phyloP scores from a whole-genome alignment of 64 coral and sea anemone species.

The Montipora cactus region DNA sequence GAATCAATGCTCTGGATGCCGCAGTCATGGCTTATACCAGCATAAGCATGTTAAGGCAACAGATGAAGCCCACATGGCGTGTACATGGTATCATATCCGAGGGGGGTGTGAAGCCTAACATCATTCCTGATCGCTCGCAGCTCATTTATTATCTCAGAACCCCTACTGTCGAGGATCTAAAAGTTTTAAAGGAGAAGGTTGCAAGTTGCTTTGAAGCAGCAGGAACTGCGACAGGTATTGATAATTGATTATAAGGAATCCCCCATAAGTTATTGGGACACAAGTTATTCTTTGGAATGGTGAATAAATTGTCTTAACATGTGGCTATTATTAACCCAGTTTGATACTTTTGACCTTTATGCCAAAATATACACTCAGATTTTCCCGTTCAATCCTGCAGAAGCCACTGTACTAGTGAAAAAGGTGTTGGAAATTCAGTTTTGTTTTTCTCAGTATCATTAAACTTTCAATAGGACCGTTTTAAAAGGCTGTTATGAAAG shows the following conservation, averaged over 20 bases:
- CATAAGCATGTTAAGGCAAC: slow-evolving; percentile 80
- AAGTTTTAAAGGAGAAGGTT: slow-evolving; percentile 53
- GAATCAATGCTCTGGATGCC: slow-evolving; percentile 97
- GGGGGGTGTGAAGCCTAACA: slow-evolving; percentile 78
- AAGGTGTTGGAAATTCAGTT: too few species aligned
- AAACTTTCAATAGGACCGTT: too few species aligned
- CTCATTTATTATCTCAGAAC: slow-evolving; percentile 67
- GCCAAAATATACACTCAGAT: too few species aligned
- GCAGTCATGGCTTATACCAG: slow-evolving; percentile 80
- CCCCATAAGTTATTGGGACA: too few species aligned
- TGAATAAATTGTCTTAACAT: too few species aligned
- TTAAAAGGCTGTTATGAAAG: too few species aligned
- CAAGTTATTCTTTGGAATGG: too few species aligned
- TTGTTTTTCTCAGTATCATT: too few species aligned
- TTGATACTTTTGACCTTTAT: too few species aligned
- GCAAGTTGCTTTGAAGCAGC: slow-evolving; percentile 78
- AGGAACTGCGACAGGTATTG: slow-evolving; percentile 72
- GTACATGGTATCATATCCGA: slow-evolving; percentile 84
- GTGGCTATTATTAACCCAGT: too few species aligned
- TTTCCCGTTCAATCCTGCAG: too few species aligned
- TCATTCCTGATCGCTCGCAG: slow-evolving; percentile 84
- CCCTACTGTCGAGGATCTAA: slow-evolving; percentile 48
- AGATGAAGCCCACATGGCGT: slow-evolving; percentile 90
- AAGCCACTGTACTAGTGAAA: too few species aligned
- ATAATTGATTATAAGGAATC: not conserved